A percentile compares a stretch with the other conserved stretches of the same genome.
phyloP scores from a whole-genome alignment of 2,888 invertebrate genomes.

The Spisula subtruncata region DNA sequence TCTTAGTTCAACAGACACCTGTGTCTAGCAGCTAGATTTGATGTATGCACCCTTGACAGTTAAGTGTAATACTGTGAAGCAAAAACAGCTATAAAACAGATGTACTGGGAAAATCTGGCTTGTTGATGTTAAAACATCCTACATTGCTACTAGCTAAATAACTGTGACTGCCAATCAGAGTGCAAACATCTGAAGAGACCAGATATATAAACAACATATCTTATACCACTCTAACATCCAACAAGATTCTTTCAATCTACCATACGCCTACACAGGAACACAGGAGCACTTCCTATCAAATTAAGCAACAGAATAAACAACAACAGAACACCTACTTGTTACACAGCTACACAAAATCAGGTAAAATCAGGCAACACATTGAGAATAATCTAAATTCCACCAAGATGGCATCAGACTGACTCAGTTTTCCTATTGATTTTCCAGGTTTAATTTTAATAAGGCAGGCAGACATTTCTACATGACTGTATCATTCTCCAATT shows the following conservation, averaged over 20 bases:
- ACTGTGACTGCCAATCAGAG: too few species aligned
- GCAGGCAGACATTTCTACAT: background rate
- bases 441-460: background rate
- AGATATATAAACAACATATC: background rate
- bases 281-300: background rate
- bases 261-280: background rate
- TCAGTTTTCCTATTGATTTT: slow-evolving; percentile 25
- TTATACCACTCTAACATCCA: background rate
- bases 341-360: slow-evolving; percentile 3
- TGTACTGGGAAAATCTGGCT: too few species aligned
- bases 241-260: background rate
- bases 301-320: background rate
- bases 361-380: background rate
- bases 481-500: background rate
- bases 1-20: too few species aligned
- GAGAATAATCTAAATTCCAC: background rate
- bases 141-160: too few species aligned
- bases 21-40: too few species aligned
- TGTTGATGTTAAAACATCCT: too few species aligned
- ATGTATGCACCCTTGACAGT: too few species aligned
- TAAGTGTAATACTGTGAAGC: too few species aligned
- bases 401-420: slow-evolving; percentile 17
- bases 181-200: background rate
- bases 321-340: slow-evolving; percentile 25
- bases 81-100: too few species aligned